A percentile compares a stretch with the other conserved stretches of the same genome.
phyloP scores from a whole-genome alignment of 1,140 invertebrate species.

The Ostrea edulis region DNA sequence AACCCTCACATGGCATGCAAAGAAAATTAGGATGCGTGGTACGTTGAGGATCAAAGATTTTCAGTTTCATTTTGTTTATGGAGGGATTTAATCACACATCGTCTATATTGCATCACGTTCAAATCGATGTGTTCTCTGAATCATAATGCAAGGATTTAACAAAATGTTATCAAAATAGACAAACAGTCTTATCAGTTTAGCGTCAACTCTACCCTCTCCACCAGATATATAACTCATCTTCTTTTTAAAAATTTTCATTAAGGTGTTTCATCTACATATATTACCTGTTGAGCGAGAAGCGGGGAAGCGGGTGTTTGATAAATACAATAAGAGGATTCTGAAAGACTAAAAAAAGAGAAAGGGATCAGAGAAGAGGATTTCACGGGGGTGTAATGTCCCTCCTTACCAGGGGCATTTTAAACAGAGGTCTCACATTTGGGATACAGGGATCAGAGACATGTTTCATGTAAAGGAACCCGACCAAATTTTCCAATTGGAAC shows the following conservation, averaged over 20 bases:
- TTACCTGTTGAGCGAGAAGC: not conserved
- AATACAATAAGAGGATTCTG: not conserved
- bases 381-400: conserved; percentile 24
- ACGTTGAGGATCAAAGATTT: not conserved
- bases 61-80: conserved; percentile 17
- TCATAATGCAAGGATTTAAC: conserved; percentile 20
- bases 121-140: conserved; percentile 25
- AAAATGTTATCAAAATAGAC: conserved; percentile 36
- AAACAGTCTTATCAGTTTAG: conserved; percentile 14
- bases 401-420: not conserved
- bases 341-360: not conserved
- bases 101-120: conserved; percentile 28
- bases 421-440: conserved; percentile 24
- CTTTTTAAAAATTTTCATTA: conserved; percentile 11
- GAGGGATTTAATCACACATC: conserved; percentile 28
- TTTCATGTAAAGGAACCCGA: conserved; percentile 29
- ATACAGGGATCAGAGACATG: conserved; percentile 31
- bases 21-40: conserved; percentile 15
- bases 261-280: conserved; percentile 18
- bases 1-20: not conserved
- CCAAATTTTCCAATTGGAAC: conserved; percentile 32
- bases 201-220: conserved; percentile 9
- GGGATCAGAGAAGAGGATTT: not conserved
- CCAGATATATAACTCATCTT: conserved; percentile 31
- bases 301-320: not conserved